Evolutionary conservation across 2,797 vertebrate genomes (phyloP).

Genomic region (Acanthurus tractus): DNA sequence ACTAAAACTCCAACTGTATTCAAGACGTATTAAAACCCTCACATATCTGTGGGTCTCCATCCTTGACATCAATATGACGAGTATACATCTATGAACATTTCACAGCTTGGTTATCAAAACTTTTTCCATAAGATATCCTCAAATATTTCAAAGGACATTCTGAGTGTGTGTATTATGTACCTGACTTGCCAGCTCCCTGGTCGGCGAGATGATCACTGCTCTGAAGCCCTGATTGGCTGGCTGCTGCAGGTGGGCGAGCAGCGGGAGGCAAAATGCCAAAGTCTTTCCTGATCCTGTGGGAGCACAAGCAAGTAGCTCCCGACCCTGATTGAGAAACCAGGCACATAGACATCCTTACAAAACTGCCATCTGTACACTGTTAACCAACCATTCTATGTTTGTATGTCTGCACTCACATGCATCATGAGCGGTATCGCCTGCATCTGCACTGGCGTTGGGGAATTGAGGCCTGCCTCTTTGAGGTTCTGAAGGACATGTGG

Average conservation of each 20-base stretch:
- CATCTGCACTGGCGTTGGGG: conserved; percentile 95
- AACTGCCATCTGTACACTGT: accelerated
- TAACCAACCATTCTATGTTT: background rate
- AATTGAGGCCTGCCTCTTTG: conserved; percentile 86
- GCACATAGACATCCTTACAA: background rate
- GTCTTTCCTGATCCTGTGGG: conserved; percentile 98
- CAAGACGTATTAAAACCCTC: background rate
- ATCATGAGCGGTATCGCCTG: conserved; percentile 96
- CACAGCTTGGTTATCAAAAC: no score
- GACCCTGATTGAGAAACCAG: conserved; percentile 78
- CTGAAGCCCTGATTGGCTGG: conserved; percentile 94
- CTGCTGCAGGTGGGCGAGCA: conserved; percentile 91
- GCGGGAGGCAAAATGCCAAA: conserved; percentile 93
- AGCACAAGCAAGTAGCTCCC: conserved; percentile 94
- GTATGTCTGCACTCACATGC: conserved; percentile 85
- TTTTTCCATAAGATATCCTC: background rate
- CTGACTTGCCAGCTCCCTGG: conserved; percentile 95
- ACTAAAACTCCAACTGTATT: no score
- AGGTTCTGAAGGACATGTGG: conserved; percentile 90
- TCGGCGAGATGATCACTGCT: conserved; percentile 94
- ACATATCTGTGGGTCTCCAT: background rate
- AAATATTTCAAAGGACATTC: background rate
- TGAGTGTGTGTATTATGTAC: conserved; percentile 72
- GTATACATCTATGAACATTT: no score
- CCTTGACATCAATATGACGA: background rate